Evolutionary conservation across 2,797 vertebrate genomes (phyloP), one percentile per base, ranked within the genome.

Genomic region (Sebastes paucispinis): DNA sequence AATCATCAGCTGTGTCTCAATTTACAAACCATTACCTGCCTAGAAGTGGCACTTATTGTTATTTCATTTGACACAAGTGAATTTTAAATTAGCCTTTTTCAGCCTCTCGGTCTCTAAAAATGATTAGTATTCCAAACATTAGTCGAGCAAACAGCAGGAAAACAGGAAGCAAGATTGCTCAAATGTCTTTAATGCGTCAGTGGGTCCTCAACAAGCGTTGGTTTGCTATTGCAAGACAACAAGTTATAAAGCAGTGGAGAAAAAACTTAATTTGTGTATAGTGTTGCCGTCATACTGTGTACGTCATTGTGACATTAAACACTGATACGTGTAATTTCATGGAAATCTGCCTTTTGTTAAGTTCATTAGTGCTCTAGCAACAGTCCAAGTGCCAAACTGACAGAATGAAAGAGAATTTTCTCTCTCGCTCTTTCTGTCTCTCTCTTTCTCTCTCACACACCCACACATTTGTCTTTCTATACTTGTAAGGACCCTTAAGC

Each of bases 271-370:
- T 69, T 22, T 54, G 18, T 72, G 3, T 67, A 24, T 29, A 11
- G 34, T 24, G 20, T 63, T 67, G 31, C 11, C 5, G 25, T 79
- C 22, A 50, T 52, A 13, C 10, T 63, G 22, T 55, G 47, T 47
- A 50, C 31, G 27, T 64, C 67, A 72, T 50, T 75, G 63, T 75
- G 39, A 55, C 50, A 73, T 77, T 58, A 43, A 71, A 66, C 20
- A 73, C 20, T n/a, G 31, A 77, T 67, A 66, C 22, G 36, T 80
- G 29, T 83, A 62, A 75, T 83, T 79, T 82, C 22, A 80, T 65
- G 54, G 62, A 87, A 84, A 80, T 65, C 71, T 27, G 29, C 13
- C 62, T 71, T 83, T 77, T 79, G 50, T 78, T 69, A 31, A 86
- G 65, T 64, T 67, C 47, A 75, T 77, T 78, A 75, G 55, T 29